Base-by-base conservation (phyloP, 1,140 invertebrate species). In the Conus betulinus region DNA sequence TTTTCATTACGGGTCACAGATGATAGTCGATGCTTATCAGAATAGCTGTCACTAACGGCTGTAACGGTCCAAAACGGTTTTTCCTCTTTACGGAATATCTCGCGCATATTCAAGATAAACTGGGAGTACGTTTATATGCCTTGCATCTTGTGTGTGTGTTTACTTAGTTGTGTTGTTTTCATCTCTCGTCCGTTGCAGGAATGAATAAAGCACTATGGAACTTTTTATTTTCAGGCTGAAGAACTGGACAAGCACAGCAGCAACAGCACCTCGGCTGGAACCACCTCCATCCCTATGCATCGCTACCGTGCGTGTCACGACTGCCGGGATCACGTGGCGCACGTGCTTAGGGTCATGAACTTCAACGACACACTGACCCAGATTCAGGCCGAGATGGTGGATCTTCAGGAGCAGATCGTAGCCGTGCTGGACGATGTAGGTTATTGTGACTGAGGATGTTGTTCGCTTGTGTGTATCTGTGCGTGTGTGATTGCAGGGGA, bases 361-460 rank as follows among this genome's bases (percentile, higher is more conserved):
- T 87, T 87, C 74, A 87, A 87, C n/a, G 71, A 87, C 74, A 78
- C 20, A 10, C 85, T 87, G 85, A 78, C 71, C 23, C 85, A 78
- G 8, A 51, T 87, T 0, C 85, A 87, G 74, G 85, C 85, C 39
- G 85, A 87, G 71, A 71, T 87, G 71, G 71, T 87, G 0, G 85
- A 87, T 74, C 71, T 87, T 1, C 85, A 87, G 71, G 85, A 87
- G 25, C 85, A 87, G 71, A 79, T 87, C 20, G n/a, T 25, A 2
- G 85, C 85, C 10, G 85, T 87, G 10, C 71, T 87, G 23, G 85
- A 87, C 57, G 85, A 87, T 8, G 85, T 87, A 55, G 60, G 84
- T 55, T 71, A n/a, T 20, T 13, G 23, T 71, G 23, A 4, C 6
- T 13, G 23, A 7, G 0, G 20, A 23, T 2, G 11, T 20, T 6